Evolutionary conservation across 2,797 vertebrate species (phyloP), one percentile per base, ranked within the genome.

Genomic region (Thripadectes ignobilis): DNA sequence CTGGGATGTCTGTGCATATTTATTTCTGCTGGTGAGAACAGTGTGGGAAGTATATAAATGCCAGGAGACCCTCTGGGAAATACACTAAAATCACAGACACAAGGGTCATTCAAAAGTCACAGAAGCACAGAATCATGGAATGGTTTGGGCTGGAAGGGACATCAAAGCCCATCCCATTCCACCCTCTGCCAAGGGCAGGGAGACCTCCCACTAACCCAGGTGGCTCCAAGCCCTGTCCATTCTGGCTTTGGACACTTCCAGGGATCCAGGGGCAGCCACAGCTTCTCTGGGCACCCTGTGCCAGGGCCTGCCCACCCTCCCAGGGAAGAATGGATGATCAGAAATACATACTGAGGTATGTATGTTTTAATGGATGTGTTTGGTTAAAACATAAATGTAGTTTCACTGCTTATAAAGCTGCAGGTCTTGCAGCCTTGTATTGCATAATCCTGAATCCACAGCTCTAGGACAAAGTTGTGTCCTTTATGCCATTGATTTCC

Each of bases 401-500:
- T 58, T 75, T 77, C 27, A 6, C 49, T 87, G 39, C 14, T 83
- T 72, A 16, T 26, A 57, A 76, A 74, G 18, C 32, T 66, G 32
- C 7, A 89, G 21, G 12, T 85, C 51, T 34, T 85, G 16, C 32
- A 61, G 14, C 26, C 30, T 68, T 20, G 27, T 12, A 3, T 77
- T 65, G 34, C 15, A 12, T 46, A 72, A 67, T 80, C 49, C 81
- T 32, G 51, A 74, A 86, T 65, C 66, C 30, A 32, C 24, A 32
- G 20, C 67, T 92, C 68, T 74, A 77, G 79, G 88, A 45, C 89
- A 69, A 93, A 93, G 68, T 84, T 92, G 38, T 90, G 87, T 93
- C 82, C 85, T 93, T 83, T 93, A 41, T 22, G 43, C 46, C 73
- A 86, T 88, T 78, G 92, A 91, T 94, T 94, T 93, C 85, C 14